Conservation (phyloP, 2,113 vertebrate genomes). For the Trichechus manatus region DNA sequence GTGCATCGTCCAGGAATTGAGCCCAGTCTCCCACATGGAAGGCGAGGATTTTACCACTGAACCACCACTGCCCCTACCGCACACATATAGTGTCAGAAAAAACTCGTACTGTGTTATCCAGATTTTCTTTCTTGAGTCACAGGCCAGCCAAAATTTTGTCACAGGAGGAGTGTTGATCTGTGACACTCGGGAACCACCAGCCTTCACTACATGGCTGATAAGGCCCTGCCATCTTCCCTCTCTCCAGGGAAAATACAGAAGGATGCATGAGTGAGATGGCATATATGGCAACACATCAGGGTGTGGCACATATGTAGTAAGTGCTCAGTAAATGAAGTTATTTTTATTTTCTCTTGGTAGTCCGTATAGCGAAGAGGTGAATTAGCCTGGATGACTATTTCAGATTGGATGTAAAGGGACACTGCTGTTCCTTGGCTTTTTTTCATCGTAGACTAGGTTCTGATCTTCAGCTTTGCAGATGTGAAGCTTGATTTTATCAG, state of each 20-base stretch:
- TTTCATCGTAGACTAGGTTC: neutral
- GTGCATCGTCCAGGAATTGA: neutral
- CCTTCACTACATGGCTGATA: neutral
- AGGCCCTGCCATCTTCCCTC: neutral
- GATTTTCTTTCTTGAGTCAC: neutral
- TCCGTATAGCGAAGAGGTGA: neutral
- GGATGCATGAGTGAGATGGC: neutral
- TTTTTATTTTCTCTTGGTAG: neutral
- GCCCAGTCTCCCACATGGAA: neutral
- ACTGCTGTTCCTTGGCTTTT: neutral
- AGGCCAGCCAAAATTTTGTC: neutral
- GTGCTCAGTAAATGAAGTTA: neutral
- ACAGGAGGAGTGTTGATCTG: neutral
- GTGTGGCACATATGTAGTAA: rapidly evolving
- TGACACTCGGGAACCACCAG: neutral
- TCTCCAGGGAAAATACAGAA: neutral
- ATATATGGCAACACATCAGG: rapidly evolving
- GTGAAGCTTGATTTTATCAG: neutral
- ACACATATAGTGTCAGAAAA: neutral
- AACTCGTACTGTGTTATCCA: neutral
- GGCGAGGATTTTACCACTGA: neutral
- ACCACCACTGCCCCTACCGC: neutral
- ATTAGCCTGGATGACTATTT: neutral
- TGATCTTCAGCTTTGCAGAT: neutral
- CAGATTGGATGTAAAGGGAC: neutral